phyloP scores from a whole-genome alignment of 2,888 invertebrate species.

The Schizaphis graminum region DNA sequence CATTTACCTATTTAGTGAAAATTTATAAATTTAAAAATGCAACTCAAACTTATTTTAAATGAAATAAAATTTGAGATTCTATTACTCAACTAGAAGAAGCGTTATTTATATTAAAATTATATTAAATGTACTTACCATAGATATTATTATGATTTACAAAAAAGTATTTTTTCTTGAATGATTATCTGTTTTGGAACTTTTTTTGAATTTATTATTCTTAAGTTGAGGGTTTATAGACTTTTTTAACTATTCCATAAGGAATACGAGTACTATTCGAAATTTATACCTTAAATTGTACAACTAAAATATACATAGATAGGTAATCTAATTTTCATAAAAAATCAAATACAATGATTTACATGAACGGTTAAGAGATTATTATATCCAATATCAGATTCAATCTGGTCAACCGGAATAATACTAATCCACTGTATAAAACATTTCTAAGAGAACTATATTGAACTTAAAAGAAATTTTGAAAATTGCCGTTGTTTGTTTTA shows the following conservation, averaged over 20 bases:
- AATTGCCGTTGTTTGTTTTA: conserved; percentile 9
- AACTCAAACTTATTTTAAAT: background rate
- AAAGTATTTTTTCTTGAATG: background rate
- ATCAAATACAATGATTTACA: background rate
- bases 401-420: conserved; percentile 36
- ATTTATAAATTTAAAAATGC: background rate
- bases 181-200: background rate
- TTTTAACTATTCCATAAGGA: background rate
- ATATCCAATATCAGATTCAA: background rate
- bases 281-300: background rate
- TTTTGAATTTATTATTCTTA: background rate
- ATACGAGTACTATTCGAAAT: background rate
- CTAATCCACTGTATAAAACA: conserved; percentile 15
- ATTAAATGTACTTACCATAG: background rate
- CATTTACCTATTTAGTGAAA: background rate
- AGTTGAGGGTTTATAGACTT: background rate
- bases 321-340: background rate
- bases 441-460: background rate
- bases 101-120: background rate
- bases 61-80: background rate
- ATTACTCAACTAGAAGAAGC: background rate
- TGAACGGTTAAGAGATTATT: conserved; percentile 16
- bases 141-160: background rate
- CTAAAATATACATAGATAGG: background rate
- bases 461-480: background rate